phyloP scores from a whole-genome alignment of 1,140 invertebrate species.

The Lasaia peninsularis region DNA sequence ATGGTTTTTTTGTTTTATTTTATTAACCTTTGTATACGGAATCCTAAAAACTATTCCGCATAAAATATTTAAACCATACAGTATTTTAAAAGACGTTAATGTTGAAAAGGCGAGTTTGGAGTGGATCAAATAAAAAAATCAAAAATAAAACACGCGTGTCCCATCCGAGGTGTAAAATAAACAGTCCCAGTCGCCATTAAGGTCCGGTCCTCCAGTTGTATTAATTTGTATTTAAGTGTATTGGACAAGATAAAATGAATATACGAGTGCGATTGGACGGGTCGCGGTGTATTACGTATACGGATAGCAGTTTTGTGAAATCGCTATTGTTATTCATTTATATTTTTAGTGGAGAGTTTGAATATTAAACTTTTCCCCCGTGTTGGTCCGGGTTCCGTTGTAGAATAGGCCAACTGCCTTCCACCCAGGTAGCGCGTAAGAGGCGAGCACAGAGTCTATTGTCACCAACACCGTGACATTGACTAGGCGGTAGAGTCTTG shows the following conservation, averaged over 20 bases:
- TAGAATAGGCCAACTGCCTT: too few relatives aligned
- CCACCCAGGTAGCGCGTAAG: too few relatives aligned
- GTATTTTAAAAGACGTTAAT: slow-evolving; percentile 19
- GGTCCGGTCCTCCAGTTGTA: slow-evolving; percentile 66
- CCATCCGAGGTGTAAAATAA: slow-evolving; percentile 73
- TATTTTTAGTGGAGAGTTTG: not conserved
- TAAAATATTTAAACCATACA: slow-evolving; percentile 11
- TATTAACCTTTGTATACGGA: too few relatives aligned
- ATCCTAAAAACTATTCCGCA: slow-evolving; percentile 13
- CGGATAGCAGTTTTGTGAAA: slow-evolving; percentile 27
- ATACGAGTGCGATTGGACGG: slow-evolving; percentile 53
- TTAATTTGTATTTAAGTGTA: slow-evolving; percentile 78
- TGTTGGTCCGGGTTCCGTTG: too few relatives aligned
- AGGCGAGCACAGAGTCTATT: too few relatives aligned
- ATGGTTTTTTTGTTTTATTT: too few relatives aligned
- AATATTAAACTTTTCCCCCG: too few relatives aligned
- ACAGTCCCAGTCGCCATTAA: slow-evolving; percentile 67
- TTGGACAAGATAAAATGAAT: slow-evolving; percentile 75
- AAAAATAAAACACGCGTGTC: slow-evolving; percentile 59
- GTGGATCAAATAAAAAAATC: slow-evolving; percentile 50
- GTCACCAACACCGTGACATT: too few relatives aligned
- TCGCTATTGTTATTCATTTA: slow-evolving; percentile 26
- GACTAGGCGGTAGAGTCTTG: too few relatives aligned
- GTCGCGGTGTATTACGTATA: slow-evolving; percentile 51
- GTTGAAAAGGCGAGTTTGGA: slow-evolving; percentile 21